Conservation (phyloP, 2,113 vertebrate genomes). For the Nothobranchius kuhntae region DNA sequence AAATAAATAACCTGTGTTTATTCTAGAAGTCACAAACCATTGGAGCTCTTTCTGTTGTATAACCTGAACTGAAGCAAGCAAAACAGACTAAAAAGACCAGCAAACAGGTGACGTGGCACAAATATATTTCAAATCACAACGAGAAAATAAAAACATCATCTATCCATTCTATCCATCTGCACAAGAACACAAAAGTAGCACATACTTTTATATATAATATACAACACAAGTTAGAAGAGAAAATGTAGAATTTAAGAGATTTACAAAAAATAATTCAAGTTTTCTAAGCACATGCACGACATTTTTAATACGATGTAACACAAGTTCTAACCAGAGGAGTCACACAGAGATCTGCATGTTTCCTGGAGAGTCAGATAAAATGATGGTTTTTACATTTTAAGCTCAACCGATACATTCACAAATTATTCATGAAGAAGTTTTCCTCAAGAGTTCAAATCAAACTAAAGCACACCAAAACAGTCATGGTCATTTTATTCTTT, state of each 20-base stretch:
- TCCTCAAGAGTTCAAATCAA: not conserved
- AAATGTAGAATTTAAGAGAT: constrained; percentile 23
- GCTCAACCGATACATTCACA: constrained; percentile 7
- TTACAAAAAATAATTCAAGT: constrained; percentile 9
- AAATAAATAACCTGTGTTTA: too few species aligned
- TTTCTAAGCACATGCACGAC: too few species aligned
- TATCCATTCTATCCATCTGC: too few species aligned
- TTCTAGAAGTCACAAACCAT: too few species aligned
- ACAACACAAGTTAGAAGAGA: constrained; percentile 12
- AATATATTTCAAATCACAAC: constrained; percentile 52
- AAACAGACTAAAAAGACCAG: not conserved
- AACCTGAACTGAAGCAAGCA: not conserved
- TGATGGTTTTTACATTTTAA: not conserved
- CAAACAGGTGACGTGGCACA: constrained; percentile 8
- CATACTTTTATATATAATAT: constrained; percentile 37
- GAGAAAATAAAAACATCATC: constrained; percentile 8
- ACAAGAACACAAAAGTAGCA: constrained; percentile 13
- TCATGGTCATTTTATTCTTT: not conserved
- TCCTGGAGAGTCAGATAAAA: too few species aligned
- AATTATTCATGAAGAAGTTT: constrained; percentile 26
- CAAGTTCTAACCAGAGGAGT: too few species aligned
- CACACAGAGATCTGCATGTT: too few species aligned
- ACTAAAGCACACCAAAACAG: constrained; percentile 23
- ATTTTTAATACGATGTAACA: too few species aligned
- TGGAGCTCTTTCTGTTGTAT: not conserved